Evolutionary conservation across 2,797 vertebrate genomes (phyloP).

Genomic region (Trachurus trachurus): DNA sequence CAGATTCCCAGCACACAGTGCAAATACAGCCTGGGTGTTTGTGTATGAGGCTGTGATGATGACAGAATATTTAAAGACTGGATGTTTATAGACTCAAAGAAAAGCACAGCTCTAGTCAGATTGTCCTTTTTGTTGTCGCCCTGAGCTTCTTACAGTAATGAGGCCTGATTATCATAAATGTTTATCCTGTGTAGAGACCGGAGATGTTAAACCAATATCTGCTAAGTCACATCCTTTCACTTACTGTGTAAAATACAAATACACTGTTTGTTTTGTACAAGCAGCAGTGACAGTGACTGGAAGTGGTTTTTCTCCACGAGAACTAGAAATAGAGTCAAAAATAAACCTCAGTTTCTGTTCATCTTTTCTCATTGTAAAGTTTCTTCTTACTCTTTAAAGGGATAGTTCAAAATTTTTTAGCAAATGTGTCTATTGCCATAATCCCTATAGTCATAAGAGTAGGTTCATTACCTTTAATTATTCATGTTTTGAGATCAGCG

Average conservation of each 20-base stretch:
- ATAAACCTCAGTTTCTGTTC: neutral
- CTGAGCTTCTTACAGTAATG: too few relatives aligned
- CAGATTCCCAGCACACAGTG: neutral
- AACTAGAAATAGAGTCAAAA: neutral
- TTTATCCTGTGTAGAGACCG: neutral
- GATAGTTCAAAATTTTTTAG: too few relatives aligned
- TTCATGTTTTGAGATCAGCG: too few relatives aligned
- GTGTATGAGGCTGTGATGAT: neutral
- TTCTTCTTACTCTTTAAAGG: neutral
- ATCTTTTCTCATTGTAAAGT: neutral
- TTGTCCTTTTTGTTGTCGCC: too few relatives aligned
- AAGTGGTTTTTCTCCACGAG: neutral
- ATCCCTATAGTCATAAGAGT: too few relatives aligned
- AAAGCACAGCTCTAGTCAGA: neutral
- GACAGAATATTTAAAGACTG: neutral
- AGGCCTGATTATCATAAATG: neutral
- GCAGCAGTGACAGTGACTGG: neutral
- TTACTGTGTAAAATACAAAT: neutral
- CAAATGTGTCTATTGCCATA: too few relatives aligned
- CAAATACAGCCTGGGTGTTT: neutral
- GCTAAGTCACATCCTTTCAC: neutral
- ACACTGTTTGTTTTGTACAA: neutral
- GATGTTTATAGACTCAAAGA: neutral
- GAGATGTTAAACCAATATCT: neutral
- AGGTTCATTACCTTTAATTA: too few relatives aligned